Evolutionary conservation across 2,113 vertebrate species (phyloP), one percentile per base, ranked within the genome.

Genomic region (Tragelaphus scriptus): DNA sequence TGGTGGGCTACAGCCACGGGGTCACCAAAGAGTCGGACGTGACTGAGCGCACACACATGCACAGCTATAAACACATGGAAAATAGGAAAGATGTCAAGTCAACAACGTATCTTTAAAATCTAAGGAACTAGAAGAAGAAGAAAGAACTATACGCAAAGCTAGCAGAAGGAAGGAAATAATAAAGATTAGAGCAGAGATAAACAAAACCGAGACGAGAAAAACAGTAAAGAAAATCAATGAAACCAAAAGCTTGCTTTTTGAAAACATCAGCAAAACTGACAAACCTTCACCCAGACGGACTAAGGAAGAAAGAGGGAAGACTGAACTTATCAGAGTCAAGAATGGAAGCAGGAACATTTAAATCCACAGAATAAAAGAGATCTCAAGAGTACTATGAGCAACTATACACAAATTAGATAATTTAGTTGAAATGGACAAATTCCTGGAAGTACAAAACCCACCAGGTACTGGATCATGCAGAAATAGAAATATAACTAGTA

Each of bases 41-140:
- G n/a, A 40, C n/a, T 40, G 68, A 71, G 68, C 1, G 5, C 10
- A 0, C 19, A 0, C n/a, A 2, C 32, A 19, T 10, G 12, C n/a
- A 71, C 5, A 36, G 51, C 19, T 82, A 15, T 14, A 25, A 55
- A 82, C 30, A 55, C 51, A 36, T 14, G 14, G 15, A 55, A 55
- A 55, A 25, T 5, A 51, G 28, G 47, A 12, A 81, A 21, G 49
- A 81, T 32, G 47, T 53, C 79, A 81, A 11, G 47, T 36, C 3
- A 15, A 5, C 51, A 55, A 15, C 7, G 1, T 25, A 25, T 4
- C 51, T 84, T 56, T 15, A 84, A 13, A 84, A 56, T 81, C 81
- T 84, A 56, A 55, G 81, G 51, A 25, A 84, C 19, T 36, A 36
- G 51, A 84, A 55, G 4, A 56, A 56, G 12, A 80, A 80, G 47